A percentile compares a stretch with the other conserved stretches of the same genome.
phyloP scores from a whole-genome alignment of 2,888 invertebrate genomes.

The Apodemia duryi region DNA sequence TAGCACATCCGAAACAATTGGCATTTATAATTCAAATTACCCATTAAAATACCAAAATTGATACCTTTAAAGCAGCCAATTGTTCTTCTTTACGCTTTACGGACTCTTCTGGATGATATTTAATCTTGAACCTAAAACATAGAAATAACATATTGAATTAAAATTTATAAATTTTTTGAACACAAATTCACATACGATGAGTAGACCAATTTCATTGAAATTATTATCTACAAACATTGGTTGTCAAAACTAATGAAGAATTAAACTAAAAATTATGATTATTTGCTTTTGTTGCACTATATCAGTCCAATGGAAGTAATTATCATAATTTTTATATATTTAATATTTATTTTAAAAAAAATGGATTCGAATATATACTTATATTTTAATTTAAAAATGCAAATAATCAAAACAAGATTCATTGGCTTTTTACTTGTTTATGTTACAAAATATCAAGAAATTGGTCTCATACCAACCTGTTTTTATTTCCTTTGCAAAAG shows the following conservation, averaged over 20 bases:
- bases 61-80: conserved; percentile 87
- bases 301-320: too few species aligned
- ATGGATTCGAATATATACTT: too few species aligned
- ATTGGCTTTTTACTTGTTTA: background rate
- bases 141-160: conserved; percentile 30
- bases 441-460: background rate
- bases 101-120: conserved; percentile 99
- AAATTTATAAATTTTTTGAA: background rate
- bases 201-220: conserved; percentile 9
- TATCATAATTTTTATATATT: too few species aligned
- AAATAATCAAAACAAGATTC: background rate
- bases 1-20: too few species aligned
- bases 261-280: too few species aligned
- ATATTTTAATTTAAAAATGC: background rate
- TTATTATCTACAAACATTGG: background rate
- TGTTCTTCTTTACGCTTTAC: conserved; percentile 94
- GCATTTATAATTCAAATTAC: too few species aligned
- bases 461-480: conserved; percentile 19
- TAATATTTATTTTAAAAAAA: too few species aligned
- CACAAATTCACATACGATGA: conserved; percentile 1
- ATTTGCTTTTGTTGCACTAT: too few species aligned
- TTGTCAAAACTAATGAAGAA: background rate
- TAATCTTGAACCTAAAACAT: conserved; percentile 95
- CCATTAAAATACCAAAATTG: too few species aligned
- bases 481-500: background rate